Evolutionary conservation across 2,888 invertebrate genomes (phyloP), one percentile per base, ranked within the genome.

Genomic region (Cacoxenus indagator): DNA sequence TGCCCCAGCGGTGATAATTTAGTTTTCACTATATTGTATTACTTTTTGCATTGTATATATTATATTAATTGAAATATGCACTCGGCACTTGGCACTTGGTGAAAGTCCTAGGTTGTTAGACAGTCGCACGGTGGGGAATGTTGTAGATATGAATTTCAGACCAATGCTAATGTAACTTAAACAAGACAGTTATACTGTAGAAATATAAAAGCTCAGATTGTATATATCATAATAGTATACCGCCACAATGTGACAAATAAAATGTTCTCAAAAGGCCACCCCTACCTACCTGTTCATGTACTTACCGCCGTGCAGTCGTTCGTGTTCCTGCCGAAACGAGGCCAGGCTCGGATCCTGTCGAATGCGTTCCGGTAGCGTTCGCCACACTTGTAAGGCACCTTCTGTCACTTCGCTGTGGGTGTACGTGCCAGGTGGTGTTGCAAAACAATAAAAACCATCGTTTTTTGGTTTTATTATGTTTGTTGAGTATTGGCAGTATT

Each of bases 301-400:
- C 86, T 86, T 77, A 87, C 86, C 85, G 83, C 88, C 87, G 75
- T 87, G 88, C 69, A 88, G 73, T 55, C 88, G 86, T 77, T 88
- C 87, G 77, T 88, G 87, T 77, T 88, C 88, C 78, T 88, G 87
- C 17, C 86, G 88, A 79, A 92, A 93, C 5, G 91, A 90, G 57
- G 91, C 92, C 77, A 93, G 85, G 31, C 91, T 90, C 0, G 93
- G 92, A 84, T 93, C 93, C 76, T 90, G 89, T 76, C 92, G 91
- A 84, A 93, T 92, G 73, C 90, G 90, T 77, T 92, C 92, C 0
- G 93, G 93, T 27, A 93, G 86, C 66, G 91, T 90, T 74, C 91
- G 87, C 93, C 93, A 93, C 65, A 92, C 90, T 76, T 91, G 91
- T 77, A 92, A 84, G 70, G 91, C 91, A 72, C 91, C 91, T 65